A percentile compares a stretch with the other conserved stretches of the same genome.
phyloP scores from a whole-genome alignment of 2,797 vertebrate species.

The Triplophysa bombifrons region DNA sequence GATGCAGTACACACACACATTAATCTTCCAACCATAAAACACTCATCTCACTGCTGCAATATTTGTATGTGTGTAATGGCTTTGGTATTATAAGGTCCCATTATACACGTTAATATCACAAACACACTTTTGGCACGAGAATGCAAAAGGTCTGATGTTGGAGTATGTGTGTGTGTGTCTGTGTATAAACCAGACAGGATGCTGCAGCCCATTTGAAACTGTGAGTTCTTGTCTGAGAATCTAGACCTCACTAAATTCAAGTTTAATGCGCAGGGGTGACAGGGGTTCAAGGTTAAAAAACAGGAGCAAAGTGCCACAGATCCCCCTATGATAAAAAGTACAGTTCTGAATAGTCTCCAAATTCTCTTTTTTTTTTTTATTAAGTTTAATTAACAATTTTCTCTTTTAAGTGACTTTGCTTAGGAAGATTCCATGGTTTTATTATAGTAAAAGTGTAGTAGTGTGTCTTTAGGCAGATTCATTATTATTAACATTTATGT shows the following conservation, averaged over 20 bases:
- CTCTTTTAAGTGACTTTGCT: too few relatives aligned
- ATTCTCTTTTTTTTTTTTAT: too few relatives aligned
- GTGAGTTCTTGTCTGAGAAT: slow-evolving; percentile 35
- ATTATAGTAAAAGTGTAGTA: neutral
- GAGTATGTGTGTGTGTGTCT: slow-evolving; percentile 12
- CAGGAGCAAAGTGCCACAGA: neutral
- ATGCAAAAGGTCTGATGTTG: neutral
- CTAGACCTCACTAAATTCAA: slow-evolving; percentile 7
- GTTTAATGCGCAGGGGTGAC: neutral
- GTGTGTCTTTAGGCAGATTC: neutral
- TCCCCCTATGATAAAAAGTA: neutral
- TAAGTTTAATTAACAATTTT: too few relatives aligned
- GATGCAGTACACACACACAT: slow-evolving; percentile 3
- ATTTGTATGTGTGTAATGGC: slow-evolving; percentile 35
- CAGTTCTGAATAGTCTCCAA: neutral
- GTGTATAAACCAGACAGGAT: slow-evolving; percentile 42
- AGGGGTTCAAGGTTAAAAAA: neutral
- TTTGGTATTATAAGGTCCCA: slow-evolving; percentile 36
- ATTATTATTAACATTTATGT: neutral
- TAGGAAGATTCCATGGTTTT: neutral
- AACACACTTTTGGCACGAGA: slow-evolving; percentile 34
- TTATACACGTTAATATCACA: slow-evolving; percentile 36
- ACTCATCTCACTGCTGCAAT: neutral
- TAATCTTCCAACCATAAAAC: slow-evolving; percentile 13
- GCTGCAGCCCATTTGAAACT: slow-evolving; percentile 15